phyloP scores from a whole-genome alignment of 2,113 vertebrate genomes.

The Beaufortia kweichowensis region DNA sequence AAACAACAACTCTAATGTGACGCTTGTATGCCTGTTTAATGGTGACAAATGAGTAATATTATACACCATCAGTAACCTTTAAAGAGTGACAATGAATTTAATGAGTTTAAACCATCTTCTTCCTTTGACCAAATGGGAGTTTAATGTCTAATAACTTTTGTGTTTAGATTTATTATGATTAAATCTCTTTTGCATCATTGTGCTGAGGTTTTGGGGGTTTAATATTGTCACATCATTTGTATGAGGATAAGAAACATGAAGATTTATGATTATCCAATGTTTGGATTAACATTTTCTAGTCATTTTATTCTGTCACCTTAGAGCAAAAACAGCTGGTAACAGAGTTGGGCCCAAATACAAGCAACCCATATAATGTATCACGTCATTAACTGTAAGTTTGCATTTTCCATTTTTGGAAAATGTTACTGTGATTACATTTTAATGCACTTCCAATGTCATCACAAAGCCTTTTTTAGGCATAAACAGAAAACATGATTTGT shows the following conservation, averaged over 20 bases:
- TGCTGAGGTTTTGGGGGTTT: constrained; percentile 11
- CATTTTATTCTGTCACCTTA: constrained; percentile 14
- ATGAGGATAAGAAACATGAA: constrained; percentile 18
- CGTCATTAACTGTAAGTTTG: constrained; percentile 14
- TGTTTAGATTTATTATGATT: not conserved
- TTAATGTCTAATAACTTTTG: not conserved
- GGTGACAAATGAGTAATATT: constrained; percentile 37
- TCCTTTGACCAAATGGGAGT: constrained; percentile 7
- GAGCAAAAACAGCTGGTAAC: constrained; percentile 7
- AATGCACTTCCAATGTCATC: too few relatives aligned
- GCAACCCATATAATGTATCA: not conserved
- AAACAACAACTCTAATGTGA: constrained; percentile 18
- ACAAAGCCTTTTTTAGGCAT: too few relatives aligned
- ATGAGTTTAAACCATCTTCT: constrained; percentile 6
- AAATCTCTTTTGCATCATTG: not conserved
- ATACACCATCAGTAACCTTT: constrained; percentile 25
- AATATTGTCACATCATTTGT: constrained; percentile 21
- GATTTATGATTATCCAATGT: constrained; percentile 25
- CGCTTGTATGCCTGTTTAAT: constrained; percentile 19
- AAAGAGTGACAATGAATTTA: constrained; percentile 32
- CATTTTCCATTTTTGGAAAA: too few relatives aligned
- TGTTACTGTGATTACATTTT: not conserved
- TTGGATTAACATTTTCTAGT: constrained; percentile 22
- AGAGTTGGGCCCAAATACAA: not conserved
- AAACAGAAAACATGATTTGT: too few relatives aligned